Conservation (phyloP, 2,797 vertebrate genomes). For the Eutrigla gurnardus region DNA sequence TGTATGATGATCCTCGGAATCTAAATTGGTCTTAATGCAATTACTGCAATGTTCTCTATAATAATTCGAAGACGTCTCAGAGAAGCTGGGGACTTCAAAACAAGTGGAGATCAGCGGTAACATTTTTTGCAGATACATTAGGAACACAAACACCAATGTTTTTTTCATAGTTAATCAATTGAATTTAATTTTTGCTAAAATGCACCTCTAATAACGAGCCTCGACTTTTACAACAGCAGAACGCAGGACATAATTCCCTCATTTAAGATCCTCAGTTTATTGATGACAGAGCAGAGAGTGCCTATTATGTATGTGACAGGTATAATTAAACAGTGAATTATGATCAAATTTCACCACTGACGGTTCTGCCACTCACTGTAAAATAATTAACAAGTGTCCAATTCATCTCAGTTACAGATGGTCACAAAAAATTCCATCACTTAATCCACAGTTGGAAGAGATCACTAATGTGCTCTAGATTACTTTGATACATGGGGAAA, state of each 20-base stretch:
- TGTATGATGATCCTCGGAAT: conserved; percentile 34
- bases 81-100: conserved; percentile 21
- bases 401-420: conserved; percentile 69
- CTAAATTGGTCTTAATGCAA: conserved; percentile 26
- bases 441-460: conserved; percentile 67
- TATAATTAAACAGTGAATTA: conserved; percentile 64
- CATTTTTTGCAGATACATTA: conserved; percentile 49
- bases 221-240: conserved; percentile 53
- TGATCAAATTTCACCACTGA: conserved; percentile 61
- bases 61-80: conserved; percentile 1
- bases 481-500: conserved; percentile 64
- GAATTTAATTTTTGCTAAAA: conserved; percentile 53
- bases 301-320: conserved; percentile 57
- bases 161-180: conserved; percentile 47
- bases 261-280: conserved; percentile 42
- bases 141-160: conserved; percentile 54
- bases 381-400: conserved; percentile 69
- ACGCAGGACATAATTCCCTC: conserved; percentile 53
- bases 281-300: conserved; percentile 55
- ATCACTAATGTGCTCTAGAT: conserved; percentile 66
- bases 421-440: conserved; percentile 69
- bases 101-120: conserved; percentile 25
- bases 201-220: conserved; percentile 45
- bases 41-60: conserved; percentile 25
- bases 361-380: conserved; percentile 63